phyloP scores from a whole-genome alignment of 2,797 vertebrate species.

The Pelodytes ibericus region DNA sequence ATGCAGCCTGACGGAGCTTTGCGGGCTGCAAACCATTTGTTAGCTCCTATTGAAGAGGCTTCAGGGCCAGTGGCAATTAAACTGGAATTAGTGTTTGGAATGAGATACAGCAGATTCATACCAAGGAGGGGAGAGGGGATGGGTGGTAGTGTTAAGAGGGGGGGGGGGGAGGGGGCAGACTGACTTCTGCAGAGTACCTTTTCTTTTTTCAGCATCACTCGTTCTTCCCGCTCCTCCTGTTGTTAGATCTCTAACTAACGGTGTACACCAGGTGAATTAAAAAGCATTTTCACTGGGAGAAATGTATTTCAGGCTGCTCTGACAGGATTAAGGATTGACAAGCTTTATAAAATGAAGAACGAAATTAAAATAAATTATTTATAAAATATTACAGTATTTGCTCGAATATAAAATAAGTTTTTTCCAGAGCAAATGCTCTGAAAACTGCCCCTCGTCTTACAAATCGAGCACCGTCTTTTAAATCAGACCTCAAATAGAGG shows the following conservation, averaged over 20 bases:
- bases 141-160: slow-evolving; percentile 74
- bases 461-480: too few species aligned
- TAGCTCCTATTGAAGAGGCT: slow-evolving; percentile 99
- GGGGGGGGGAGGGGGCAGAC: slow-evolving; percentile 59
- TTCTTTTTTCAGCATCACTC: slow-evolving; percentile 23
- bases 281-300: neutral
- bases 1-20: slow-evolving; percentile 99
- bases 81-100: slow-evolving; percentile 98
- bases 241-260: slow-evolving; percentile 5
- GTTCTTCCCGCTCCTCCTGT: slow-evolving; percentile 1
- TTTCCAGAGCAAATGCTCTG: too few species aligned
- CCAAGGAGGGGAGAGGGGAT: slow-evolving; percentile 86
- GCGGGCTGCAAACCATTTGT: slow-evolving; percentile 99
- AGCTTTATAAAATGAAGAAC: too few species aligned
- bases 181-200: slow-evolving; percentile 56
- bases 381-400: too few species aligned
- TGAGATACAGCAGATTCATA: slow-evolving; percentile 85
- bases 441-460: too few species aligned
- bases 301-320: neutral
- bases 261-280: neutral
- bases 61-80: slow-evolving; percentile 99
- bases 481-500: too few species aligned
- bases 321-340: too few species aligned
- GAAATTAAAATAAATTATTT: too few species aligned
- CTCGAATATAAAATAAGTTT: too few species aligned